phyloP scores from a whole-genome alignment of 2,113 vertebrate genomes.

The Sclerurus mexicanus region DNA sequence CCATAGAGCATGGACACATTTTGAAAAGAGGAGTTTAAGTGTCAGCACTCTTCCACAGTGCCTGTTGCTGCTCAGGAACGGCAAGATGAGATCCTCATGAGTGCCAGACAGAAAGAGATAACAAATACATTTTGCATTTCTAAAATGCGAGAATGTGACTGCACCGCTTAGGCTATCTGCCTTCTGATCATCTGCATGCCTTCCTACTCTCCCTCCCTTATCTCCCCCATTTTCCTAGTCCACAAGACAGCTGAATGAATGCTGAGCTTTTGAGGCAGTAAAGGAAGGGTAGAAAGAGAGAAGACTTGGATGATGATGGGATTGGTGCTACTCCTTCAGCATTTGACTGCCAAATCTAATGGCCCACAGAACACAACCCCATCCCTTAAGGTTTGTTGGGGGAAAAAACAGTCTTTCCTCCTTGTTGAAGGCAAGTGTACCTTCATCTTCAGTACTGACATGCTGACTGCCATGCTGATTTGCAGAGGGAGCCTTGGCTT shows the following conservation, averaged over 20 bases:
- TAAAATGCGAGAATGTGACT: neutral
- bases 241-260: neutral
- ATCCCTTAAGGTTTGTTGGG: neutral
- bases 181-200: neutral
- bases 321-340: neutral
- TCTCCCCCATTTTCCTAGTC: neutral
- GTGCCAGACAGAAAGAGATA: neutral
- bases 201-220: neutral
- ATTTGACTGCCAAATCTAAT: neutral
- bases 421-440: neutral
- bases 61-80: neutral
- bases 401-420: neutral
- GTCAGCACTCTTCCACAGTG: neutral
- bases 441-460: neutral
- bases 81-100: neutral
- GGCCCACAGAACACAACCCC: accelerated
- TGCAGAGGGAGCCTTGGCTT: neutral
- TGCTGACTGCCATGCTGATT: neutral
- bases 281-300: neutral
- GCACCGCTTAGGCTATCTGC: neutral
- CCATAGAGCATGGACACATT: neutral
- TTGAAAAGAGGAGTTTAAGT: neutral
- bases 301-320: neutral
- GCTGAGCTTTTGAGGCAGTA: accelerated
- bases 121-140: neutral